Evolutionary conservation across 2,113 vertebrate genomes (phyloP), one percentile per base, ranked within the genome.

Genomic region (Beaufortia kweichowensis): DNA sequence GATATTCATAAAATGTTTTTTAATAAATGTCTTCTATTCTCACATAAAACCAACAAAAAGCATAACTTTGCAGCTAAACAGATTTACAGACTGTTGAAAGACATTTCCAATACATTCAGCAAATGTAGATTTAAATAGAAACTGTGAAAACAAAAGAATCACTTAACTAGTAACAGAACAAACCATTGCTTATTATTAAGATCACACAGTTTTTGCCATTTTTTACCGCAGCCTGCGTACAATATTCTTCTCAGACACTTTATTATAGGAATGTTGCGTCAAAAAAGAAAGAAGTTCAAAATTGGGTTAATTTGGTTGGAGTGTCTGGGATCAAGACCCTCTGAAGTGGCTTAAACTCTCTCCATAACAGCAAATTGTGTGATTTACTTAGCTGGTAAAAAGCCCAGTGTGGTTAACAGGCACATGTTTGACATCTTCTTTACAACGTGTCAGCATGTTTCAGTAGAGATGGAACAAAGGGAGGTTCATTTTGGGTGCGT

Each of bases 301-400:
- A 57, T 59, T 71, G 23, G 68, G 31, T 59, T 41, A 57, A 48
- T 2, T 69, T 55, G 67, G 46, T 66, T 59, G 68, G 33, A 59
- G 14, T 9, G 53, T 74, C 57, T 74, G 11, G 24, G 71, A 31
- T 73, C 28, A 24, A 48, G 60, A 31, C 11, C 11, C 3, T 74
- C 35, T 74, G 71, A 74, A 61, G 57, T 60, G 55, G 71, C 35
- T 74, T 61, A n/a, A n/a, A 21, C 48, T 21, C 48, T 46, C 12
- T 46, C 12, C 4, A 60, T 72, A 72, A 59, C 55, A n/a, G 57
- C 33, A 48, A 29, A 46, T 61, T 61, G 39, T 61, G 24, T 62
- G 39, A 62, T 74, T 74, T 61, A 61, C 71, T 39, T 57, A 46
- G 71, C 57, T 60, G 71, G 61, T 61, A 74, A 74, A 69, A 74